Conservation (phyloP, 92 coral and sea anemone species). For the Palythoa caribaeorum region DNA sequence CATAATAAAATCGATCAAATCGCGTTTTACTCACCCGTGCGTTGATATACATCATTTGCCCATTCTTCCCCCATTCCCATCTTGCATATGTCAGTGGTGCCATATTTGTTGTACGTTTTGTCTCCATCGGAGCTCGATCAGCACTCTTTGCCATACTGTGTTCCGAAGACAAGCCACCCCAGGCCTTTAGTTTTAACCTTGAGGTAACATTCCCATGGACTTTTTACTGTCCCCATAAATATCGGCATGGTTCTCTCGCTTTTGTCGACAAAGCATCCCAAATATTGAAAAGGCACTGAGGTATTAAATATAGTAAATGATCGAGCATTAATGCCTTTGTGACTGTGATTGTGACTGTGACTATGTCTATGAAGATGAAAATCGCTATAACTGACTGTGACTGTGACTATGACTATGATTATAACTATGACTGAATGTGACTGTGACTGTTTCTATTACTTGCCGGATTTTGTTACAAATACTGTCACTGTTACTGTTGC, state of each 20-base stretch:
- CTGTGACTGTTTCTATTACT: background rate
- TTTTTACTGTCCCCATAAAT: background rate
- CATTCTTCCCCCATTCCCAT: background rate
- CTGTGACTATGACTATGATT: too few species aligned
- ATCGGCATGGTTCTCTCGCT: background rate
- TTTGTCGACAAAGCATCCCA: constrained; percentile 24
- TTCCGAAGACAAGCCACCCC: constrained; percentile 35
- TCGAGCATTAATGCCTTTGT: too few species aligned
- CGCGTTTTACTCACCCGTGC: background rate
- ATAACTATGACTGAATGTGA: too few species aligned
- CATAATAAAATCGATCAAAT: background rate
- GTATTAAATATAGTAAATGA: background rate
- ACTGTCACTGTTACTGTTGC: background rate
- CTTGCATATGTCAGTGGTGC: constrained; percentile 15
- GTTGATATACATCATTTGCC: constrained; percentile 18
- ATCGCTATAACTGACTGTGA: too few species aligned
- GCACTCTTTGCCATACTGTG: constrained; percentile 17
- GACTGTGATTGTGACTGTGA: too few species aligned
- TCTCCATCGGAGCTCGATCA: constrained; percentile 30
- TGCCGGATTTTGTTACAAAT: background rate
- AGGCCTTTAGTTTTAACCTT: constrained; percentile 8
- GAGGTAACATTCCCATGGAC: constrained; percentile 32
- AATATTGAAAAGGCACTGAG: constrained; percentile 19
- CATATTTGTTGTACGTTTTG: constrained; percentile 12
- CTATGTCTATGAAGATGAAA: too few species aligned